These are phyloP conservation scores for Orchesellides sinensis DNA, from an alignment of 2,888 invertebrate species.

Conservation along the genomic window DNA sequence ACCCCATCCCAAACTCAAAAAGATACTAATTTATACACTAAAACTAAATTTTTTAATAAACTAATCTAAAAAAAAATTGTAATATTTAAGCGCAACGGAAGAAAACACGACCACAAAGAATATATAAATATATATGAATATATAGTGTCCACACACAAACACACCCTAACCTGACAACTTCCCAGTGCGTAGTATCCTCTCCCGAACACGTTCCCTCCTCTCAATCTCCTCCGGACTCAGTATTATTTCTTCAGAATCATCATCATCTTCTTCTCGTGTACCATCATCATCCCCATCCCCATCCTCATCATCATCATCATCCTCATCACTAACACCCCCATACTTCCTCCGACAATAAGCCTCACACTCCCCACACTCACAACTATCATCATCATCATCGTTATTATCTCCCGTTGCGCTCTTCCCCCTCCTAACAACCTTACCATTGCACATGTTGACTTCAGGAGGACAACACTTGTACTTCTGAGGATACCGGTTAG, in stretches of 20 bases:
- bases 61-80: conserved; percentile 1
- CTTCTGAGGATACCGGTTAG: conserved; percentile 8
- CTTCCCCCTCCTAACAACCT: conserved; percentile 12
- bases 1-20: too few species aligned
- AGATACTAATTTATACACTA: too few species aligned
- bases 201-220: conserved; percentile 63
- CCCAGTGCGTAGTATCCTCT: conserved; percentile 70
- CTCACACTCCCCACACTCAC: too few species aligned
- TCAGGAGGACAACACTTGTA: conserved; percentile 69
- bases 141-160: neutral
- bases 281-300: conserved; percentile 78
- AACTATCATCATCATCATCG: conserved; percentile 7
- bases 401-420: conserved; percentile 57
- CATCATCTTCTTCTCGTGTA: conserved; percentile 76
- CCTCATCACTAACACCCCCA: conserved; percentile 74
- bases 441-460: conserved; percentile 69
- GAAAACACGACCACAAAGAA: neutral
- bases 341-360: conserved; percentile 35
- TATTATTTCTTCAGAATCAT: conserved; percentile 42
- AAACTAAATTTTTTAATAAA: neutral
- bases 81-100: conserved; percentile 41
- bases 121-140: neutral
- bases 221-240: conserved; percentile 52
- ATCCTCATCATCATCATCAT: conserved; percentile 79
- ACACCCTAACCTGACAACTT: conserved; percentile 69